Base-by-base conservation (phyloP, 2,888 invertebrate genomes). In the Zaprionus bogoriensis region DNA sequence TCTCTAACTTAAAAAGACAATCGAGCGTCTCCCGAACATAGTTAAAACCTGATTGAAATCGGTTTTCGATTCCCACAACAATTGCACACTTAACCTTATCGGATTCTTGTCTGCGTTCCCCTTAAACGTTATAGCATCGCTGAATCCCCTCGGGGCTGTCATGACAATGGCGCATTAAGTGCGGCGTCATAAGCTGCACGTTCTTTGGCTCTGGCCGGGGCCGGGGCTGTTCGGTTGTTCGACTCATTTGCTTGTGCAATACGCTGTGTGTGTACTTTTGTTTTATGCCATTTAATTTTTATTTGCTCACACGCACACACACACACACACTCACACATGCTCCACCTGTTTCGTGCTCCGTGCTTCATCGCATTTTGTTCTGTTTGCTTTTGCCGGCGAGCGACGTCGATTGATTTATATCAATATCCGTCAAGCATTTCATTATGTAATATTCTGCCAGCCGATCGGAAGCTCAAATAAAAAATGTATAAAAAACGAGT, bases 371-470 rank as follows among this genome's bases (percentile, higher is more conserved):
- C 61, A 46, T 52, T 62, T 58, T 66, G 57, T 52, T 74, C 80
- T 75, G 59, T 74, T 75, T 70, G 60, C 57, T 27, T 68, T 64
- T 64, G 38, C 62, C 39, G 36, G 50, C 22, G 57, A 51, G 51
- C 28, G 47, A 19, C 52, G 57, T 57, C 65, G 83, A 81, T 79
- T 81, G 80, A 81, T 81, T 81, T 86, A 81, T 81, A 86, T 81
- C 80, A 86, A 81, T 81, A 83, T 77, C 80, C 86, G 80, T 69
- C 80, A 74, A 71, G 51, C 77, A 63, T 71, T 86, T 68, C 84
- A 77, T 86, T 79, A 77, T 83, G 86, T 79, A 79, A 81, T 71
- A 76, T 67, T 51, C 52, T 39, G 32, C 32, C 39, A 17, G 65
- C 30, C 59, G 70, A 69, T 69, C 70, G 70, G 65, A 53, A 60